These are phyloP conservation scores for Dicentrarchus labrax DNA, from an alignment of 2,113 vertebrate species.

Conservation along the genomic window DNA sequence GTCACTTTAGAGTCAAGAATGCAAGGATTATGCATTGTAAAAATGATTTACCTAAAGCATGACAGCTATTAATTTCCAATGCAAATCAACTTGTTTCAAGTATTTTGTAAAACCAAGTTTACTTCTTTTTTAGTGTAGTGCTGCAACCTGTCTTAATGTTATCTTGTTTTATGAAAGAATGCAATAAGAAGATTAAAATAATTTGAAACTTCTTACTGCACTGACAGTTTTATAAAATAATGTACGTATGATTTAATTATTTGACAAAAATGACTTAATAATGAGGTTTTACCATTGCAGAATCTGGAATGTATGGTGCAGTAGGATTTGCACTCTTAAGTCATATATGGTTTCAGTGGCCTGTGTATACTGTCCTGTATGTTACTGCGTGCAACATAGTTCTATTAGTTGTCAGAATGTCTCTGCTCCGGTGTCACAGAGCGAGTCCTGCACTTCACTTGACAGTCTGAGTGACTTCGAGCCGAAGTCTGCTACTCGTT, in stretches of 20 bases:
- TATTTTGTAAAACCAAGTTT: background rate
- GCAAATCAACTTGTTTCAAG: background rate
- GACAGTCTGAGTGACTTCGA: background rate
- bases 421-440: background rate
- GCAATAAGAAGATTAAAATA: background rate
- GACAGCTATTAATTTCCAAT: background rate
- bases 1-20: background rate
- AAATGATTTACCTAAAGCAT: background rate
- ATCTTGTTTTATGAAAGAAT: background rate
- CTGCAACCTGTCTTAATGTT: background rate
- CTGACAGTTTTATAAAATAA: background rate
- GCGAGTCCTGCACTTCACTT: conserved; percentile 5
- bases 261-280: background rate
- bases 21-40: background rate
- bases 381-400: too few relatives aligned
- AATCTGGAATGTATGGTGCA: background rate
- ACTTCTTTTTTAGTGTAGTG: background rate
- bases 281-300: background rate
- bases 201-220: too few relatives aligned
- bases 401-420: background rate
- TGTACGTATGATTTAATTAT: background rate
- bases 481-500: conserved; percentile 6
- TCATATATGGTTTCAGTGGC: background rate
- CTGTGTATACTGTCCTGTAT: background rate
- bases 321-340: too few relatives aligned